Percentiles rank a stretch among this genome's conserved stretches.
These are phyloP conservation scores for Parapristionchus giblindavisi DNA, from an alignment of 2,888 invertebrate genomes.

Conservation along the genomic window DNA sequence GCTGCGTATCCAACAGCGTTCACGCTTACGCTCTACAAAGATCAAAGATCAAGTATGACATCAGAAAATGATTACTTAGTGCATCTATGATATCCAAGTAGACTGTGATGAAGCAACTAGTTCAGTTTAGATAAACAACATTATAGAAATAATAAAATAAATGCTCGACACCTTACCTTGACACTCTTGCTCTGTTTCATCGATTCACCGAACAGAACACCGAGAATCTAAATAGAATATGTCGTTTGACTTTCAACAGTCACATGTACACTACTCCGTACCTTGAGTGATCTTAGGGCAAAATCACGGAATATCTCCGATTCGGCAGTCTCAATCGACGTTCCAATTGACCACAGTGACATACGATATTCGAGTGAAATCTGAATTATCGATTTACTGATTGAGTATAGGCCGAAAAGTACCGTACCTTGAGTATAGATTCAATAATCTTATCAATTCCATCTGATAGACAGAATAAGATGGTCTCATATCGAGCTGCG, in stretches of 20 bases:
- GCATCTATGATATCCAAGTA: background rate
- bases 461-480: conserved; percentile 28
- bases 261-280: background rate
- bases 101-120: background rate
- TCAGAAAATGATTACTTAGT: background rate
- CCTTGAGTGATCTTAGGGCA: background rate
- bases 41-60: background rate
- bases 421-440: conserved; percentile 20
- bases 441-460: conserved; percentile 12
- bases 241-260: background rate
- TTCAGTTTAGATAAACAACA: background rate
- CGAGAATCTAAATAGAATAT: background rate
- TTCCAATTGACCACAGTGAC: conserved; percentile 3
- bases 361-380: conserved; percentile 14
- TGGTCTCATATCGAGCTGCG: conserved; percentile 18
- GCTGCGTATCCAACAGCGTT: conserved; percentile 27
- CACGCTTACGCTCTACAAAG: conserved; percentile 20
- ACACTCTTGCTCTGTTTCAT: background rate
- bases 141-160: background rate
- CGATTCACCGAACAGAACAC: background rate
- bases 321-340: conserved; percentile 7
- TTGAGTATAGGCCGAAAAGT: no score
- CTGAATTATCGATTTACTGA: no score
- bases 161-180: background rate
- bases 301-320: conserved; percentile 5